phyloP scores from a whole-genome alignment of 1,140 invertebrate genomes.

The Subanguina moxae region DNA sequence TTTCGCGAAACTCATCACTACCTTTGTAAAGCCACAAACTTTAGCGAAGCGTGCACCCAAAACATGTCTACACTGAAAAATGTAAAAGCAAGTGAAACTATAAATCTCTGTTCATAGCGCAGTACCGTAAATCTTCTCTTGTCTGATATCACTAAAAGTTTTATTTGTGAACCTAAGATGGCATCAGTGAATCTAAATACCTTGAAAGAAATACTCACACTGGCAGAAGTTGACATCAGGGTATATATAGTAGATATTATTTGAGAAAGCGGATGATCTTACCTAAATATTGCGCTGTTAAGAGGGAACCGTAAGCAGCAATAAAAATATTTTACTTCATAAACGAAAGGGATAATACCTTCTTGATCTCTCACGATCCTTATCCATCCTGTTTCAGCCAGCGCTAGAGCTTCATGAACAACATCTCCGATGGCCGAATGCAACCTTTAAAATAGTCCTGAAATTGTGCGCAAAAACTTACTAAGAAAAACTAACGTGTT shows the following conservation, averaged over 20 bases:
- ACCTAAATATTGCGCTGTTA: too few species aligned
- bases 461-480: neutral
- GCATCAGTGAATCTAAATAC: too few species aligned
- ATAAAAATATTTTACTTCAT: conserved; percentile 23
- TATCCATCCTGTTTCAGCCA: neutral
- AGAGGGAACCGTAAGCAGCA: too few species aligned
- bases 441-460: neutral
- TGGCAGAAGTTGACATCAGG: conserved; percentile 12
- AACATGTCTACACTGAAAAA: neutral
- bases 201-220: conserved; percentile 5
- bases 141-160: conserved; percentile 1
- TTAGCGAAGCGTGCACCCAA: neutral
- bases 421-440: neutral
- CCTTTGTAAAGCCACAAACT: neutral
- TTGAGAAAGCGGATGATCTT: conserved; percentile 2
- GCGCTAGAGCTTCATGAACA: neutral
- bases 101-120: neutral
- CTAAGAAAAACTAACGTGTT: too few species aligned
- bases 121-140: neutral
- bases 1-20: too few species aligned
- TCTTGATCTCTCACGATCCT: neutral
- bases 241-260: conserved; percentile 3
- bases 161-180: too few species aligned
- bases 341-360: conserved; percentile 7
- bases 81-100: neutral